phyloP scores from a whole-genome alignment of 2,888 invertebrate species.

The Chrysodeixis includens region DNA sequence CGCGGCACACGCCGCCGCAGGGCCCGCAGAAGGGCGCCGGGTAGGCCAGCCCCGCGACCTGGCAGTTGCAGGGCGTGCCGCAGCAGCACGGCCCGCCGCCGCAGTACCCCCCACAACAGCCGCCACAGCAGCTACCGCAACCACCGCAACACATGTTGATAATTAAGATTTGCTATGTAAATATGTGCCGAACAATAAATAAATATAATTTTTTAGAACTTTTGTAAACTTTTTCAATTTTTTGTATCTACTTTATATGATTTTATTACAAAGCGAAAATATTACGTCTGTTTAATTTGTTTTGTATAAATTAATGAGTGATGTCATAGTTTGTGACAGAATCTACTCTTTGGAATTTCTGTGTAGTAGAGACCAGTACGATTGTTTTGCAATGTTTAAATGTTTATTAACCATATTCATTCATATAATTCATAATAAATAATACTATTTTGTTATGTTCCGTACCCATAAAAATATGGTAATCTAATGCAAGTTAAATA shows the following conservation, averaged over 20 bases:
- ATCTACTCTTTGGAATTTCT: neutral
- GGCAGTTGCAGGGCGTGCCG: conserved; percentile 74
- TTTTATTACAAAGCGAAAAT: conserved; percentile 26
- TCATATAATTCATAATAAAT: too few species aligned
- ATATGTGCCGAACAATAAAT: conserved; percentile 7
- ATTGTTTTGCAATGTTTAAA: too few species aligned
- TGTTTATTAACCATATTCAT: too few species aligned
- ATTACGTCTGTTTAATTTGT: conserved; percentile 15
- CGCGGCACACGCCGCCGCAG: conserved; percentile 65
- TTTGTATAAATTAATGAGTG: conserved; percentile 29
- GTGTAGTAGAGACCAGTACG: neutral
- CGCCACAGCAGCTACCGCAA: conserved; percentile 32
- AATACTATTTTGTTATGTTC: neutral
- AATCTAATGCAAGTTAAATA: too few species aligned
- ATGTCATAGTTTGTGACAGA: conserved; percentile 4
- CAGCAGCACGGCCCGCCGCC: conserved; percentile 56
- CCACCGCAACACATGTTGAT: conserved; percentile 42
- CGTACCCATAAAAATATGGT: too few species aligned
- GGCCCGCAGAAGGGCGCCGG: conserved; percentile 73
- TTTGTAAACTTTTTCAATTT: conserved; percentile 37
- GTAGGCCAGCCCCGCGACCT: conserved; percentile 67
- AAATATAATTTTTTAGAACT: conserved; percentile 27
- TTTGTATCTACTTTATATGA: conserved; percentile 24
- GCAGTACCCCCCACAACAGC: conserved; percentile 39
- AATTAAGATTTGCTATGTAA: too few species aligned